Conservation (phyloP, 1,140 invertebrate genomes). For the Pogonomyrmex californicus region DNA sequence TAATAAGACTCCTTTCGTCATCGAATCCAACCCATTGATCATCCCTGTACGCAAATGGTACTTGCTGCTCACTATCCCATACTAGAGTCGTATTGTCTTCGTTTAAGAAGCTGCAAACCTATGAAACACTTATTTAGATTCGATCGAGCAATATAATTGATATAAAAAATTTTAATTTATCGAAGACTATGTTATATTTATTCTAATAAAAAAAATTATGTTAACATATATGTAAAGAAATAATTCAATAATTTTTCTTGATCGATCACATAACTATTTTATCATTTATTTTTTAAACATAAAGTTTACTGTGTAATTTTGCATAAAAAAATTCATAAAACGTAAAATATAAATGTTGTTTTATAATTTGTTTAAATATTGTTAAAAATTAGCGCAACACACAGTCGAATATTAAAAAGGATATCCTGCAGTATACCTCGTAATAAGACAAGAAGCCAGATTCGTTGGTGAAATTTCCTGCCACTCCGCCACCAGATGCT, state of each 20-base stretch:
- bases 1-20: conserved; percentile 96
- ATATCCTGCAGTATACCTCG: conserved; percentile 89
- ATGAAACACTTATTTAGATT: conserved; percentile 26
- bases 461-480: conserved; percentile 95
- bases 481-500: conserved; percentile 93
- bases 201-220: background rate
- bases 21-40: conserved; percentile 99
- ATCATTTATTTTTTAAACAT: background rate
- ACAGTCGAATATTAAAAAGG: background rate
- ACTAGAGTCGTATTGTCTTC: conserved; percentile 97
- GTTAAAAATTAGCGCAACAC: background rate
- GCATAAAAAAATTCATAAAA: background rate
- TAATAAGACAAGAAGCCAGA: conserved; percentile 97
- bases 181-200: background rate
- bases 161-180: background rate
- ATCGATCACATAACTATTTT: no score
- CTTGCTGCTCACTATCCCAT: conserved; percentile 98
- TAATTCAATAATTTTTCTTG: conserved; percentile 6
- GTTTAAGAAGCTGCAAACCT: conserved; percentile 96
- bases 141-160: background rate
- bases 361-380: background rate
- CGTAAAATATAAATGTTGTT: background rate
- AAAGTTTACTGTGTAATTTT: background rate
- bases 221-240: background rate
- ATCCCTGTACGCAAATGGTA: conserved; percentile 96